Percentiles rank a stretch among this genome's conserved stretches.
These are phyloP conservation scores for Drosophila parabipectinata DNA, from an alignment of 1,140 invertebrate species.

Conservation along the genomic window DNA sequence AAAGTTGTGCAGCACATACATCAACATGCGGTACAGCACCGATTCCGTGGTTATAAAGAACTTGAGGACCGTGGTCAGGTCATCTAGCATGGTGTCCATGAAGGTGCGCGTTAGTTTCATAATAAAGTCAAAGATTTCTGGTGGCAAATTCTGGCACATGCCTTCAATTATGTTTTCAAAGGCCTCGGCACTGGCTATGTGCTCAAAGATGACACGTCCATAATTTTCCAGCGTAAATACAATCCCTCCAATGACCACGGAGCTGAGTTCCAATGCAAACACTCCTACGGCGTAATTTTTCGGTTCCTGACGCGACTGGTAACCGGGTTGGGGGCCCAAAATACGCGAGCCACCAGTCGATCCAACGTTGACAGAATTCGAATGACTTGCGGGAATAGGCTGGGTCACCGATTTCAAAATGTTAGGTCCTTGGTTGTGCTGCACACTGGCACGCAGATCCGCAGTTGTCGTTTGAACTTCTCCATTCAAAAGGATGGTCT, in stretches of 20 bases:
- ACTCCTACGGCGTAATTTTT: constrained; percentile 37
- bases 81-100: constrained; percentile 37
- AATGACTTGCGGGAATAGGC: constrained; percentile 35
- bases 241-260: constrained; percentile 28
- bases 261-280: constrained; percentile 27
- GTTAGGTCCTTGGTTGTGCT: constrained; percentile 63
- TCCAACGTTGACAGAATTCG: neutral
- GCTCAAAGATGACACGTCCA: constrained; percentile 30
- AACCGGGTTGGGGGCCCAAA: constrained; percentile 2
- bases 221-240: constrained; percentile 17
- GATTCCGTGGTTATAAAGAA: constrained; percentile 60
- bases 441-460: constrained; percentile 61
- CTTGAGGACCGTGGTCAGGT: constrained; percentile 27
- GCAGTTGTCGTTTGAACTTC: constrained; percentile 45
- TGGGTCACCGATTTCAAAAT: constrained; percentile 45
- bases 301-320: constrained; percentile 10
- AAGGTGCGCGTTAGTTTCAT: constrained; percentile 36
- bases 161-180: constrained; percentile 33
- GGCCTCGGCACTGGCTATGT: constrained; percentile 46
- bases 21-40: constrained; percentile 43
- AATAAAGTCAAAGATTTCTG: constrained; percentile 15
- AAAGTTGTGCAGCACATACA: constrained; percentile 20
- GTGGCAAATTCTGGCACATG: constrained; percentile 21
- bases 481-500: constrained; percentile 57
- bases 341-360: constrained; percentile 9